These are phyloP conservation scores for Drosophila persimilis DNA, from an alignment of 1,140 invertebrate species.

Conservation along the genomic window DNA sequence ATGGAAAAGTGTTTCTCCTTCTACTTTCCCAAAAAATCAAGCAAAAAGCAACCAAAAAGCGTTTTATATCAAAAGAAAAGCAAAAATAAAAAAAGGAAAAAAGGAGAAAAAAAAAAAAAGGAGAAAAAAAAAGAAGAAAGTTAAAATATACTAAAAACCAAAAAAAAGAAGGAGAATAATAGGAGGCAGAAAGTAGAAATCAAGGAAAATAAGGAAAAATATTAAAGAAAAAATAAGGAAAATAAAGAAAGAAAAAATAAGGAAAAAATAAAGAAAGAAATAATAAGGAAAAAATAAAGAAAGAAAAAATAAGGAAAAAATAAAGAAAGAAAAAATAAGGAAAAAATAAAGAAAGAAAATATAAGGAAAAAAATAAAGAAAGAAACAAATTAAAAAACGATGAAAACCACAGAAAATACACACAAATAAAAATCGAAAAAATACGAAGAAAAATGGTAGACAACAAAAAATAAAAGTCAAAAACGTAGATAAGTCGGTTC, in stretches of 20 bases:
- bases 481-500: conserved; percentile 41
- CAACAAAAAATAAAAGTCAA: background rate
- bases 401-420: conserved; percentile 5
- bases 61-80: conserved; percentile 56
- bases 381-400: too few species aligned
- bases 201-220: too few species aligned
- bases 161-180: background rate
- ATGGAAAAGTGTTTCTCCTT: conserved; percentile 36
- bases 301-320: too few species aligned
- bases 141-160: background rate
- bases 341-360: too few species aligned
- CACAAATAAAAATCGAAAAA: too few species aligned
- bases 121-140: conserved; percentile 16
- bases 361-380: too few species aligned
- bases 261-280: too few species aligned
- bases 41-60: conserved; percentile 24
- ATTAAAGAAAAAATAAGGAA: too few species aligned
- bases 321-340: too few species aligned
- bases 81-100: background rate
- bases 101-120: background rate
- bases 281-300: too few species aligned
- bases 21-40: conserved; percentile 64
- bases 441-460: conserved; percentile 8
- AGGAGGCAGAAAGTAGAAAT: too few species aligned
- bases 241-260: too few species aligned